Evolutionary conservation across 2,797 vertebrate genomes (phyloP).

Genomic region (Cyclura pinguis): DNA sequence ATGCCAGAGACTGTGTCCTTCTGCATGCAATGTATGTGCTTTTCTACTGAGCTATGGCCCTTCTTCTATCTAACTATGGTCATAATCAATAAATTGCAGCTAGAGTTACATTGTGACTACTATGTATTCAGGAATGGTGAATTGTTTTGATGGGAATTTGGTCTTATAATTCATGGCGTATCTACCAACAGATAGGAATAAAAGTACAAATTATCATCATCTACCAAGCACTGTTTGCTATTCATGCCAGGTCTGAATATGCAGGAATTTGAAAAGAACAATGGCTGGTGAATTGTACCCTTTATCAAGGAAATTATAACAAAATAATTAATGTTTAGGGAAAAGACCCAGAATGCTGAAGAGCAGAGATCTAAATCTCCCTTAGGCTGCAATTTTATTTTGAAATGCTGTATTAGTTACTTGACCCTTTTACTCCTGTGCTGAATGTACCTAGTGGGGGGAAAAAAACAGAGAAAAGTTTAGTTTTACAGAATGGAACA

Average conservation of each 20-base stretch:
- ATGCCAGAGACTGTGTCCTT: not conserved
- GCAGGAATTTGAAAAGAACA: conserved; percentile 21
- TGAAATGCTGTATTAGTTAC: conserved; percentile 33
- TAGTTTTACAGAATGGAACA: conserved; percentile 32
- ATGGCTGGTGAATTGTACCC: conserved; percentile 17
- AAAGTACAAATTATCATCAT: not conserved
- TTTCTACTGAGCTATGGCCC: not conserved
- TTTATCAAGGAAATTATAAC: conserved; percentile 50
- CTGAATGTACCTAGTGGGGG: conserved; percentile 21
- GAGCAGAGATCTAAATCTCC: conserved; percentile 34
- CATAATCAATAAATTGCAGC: not conserved
- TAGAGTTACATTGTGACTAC: not conserved
- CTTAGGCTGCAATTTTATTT: conserved; percentile 26
- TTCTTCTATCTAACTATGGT: not conserved
- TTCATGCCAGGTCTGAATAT: not conserved
- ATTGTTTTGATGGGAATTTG: not conserved
- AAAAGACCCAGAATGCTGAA: conserved; percentile 40
- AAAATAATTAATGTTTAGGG: conserved; percentile 20
- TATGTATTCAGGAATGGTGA: not conserved
- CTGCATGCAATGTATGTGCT: not conserved
- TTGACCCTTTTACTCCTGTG: conserved; percentile 15
- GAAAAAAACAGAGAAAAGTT: conserved; percentile 33
- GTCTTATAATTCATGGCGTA: not conserved
- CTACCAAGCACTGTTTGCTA: not conserved
- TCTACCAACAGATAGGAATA: not conserved